Evolutionary conservation across 1,140 invertebrate species (phyloP).

Genomic region (Pseudomyrmex gracilis): DNA sequence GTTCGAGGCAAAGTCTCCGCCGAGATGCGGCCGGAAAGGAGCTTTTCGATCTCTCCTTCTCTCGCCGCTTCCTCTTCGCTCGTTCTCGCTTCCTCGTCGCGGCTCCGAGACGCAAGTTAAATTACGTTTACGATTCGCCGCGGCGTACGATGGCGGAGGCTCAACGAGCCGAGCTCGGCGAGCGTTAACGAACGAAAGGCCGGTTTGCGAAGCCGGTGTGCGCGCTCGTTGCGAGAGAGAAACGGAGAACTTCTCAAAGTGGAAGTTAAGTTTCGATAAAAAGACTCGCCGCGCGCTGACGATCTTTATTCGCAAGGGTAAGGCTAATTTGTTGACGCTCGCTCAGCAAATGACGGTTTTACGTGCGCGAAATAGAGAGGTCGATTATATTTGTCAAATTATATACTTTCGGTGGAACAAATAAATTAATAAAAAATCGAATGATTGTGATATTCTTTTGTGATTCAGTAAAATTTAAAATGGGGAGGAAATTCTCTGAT

Average conservation of each 20-base stretch:
- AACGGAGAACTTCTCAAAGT: slow-evolving; percentile 45
- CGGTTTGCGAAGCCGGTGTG: slow-evolving; percentile 33
- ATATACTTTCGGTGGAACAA: neutral
- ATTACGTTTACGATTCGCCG: slow-evolving; percentile 66
- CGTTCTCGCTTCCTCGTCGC: neutral
- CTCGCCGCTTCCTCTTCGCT: neutral
- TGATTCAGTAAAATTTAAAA: no score
- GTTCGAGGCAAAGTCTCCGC: slow-evolving; percentile 51
- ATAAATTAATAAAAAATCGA: neutral
- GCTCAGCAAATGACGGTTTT: neutral
- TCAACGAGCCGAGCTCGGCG: slow-evolving; percentile 37
- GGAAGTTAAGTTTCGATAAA: slow-evolving; percentile 48
- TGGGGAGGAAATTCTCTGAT: no score
- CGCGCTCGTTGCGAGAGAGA: neutral
- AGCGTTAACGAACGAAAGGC: slow-evolving; percentile 59
- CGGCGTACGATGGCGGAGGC: slow-evolving; percentile 41
- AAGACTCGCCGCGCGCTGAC: slow-evolving; percentile 36
- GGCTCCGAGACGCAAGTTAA: slow-evolving; percentile 63
- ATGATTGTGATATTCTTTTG: neutral
- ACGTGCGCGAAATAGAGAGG: no score
- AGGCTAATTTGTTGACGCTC: slow-evolving; percentile 37
- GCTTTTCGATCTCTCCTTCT: neutral
- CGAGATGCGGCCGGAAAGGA: slow-evolving; percentile 11
- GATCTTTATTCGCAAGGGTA: neutral
- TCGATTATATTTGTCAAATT: neutral